Conservation (phyloP, 2,113 vertebrate species). For the Passerina amoena region DNA sequence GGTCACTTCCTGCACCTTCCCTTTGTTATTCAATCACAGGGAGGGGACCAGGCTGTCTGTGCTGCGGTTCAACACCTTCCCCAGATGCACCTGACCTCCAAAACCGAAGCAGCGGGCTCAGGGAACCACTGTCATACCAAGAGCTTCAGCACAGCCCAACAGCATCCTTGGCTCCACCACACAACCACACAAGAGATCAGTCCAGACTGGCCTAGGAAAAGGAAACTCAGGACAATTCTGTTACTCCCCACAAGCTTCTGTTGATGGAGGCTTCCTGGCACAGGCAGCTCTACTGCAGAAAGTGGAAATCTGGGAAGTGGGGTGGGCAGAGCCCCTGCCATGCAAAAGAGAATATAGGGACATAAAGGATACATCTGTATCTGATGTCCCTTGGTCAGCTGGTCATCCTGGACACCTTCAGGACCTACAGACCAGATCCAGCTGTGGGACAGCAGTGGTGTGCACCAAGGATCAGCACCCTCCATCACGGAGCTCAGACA, state of each 20-base stretch:
- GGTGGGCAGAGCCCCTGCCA: not conserved
- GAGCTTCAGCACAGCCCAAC: not conserved
- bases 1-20: not conserved
- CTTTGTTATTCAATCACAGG: not conserved
- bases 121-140: fast-evolving
- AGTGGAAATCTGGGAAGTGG: not conserved
- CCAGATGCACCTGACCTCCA: not conserved
- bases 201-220: not conserved
- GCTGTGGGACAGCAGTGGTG: not conserved
- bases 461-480: fast-evolving
- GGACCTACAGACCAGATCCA: not conserved
- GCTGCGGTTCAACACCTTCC: not conserved
- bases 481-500: not conserved
- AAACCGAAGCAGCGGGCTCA: not conserved
- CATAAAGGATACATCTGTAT: not conserved
- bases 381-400: not conserved
- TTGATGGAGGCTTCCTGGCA: not conserved
- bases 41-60: not conserved
- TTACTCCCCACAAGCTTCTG: not conserved
- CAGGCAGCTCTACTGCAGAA: not conserved
- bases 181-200: not conserved
- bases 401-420: not conserved
- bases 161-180: not conserved
- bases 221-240: not conserved
- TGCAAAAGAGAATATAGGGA: not conserved